Evolutionary conservation across 1,140 invertebrate genomes (phyloP).

Genomic region (Zaprionus ornatus): DNA sequence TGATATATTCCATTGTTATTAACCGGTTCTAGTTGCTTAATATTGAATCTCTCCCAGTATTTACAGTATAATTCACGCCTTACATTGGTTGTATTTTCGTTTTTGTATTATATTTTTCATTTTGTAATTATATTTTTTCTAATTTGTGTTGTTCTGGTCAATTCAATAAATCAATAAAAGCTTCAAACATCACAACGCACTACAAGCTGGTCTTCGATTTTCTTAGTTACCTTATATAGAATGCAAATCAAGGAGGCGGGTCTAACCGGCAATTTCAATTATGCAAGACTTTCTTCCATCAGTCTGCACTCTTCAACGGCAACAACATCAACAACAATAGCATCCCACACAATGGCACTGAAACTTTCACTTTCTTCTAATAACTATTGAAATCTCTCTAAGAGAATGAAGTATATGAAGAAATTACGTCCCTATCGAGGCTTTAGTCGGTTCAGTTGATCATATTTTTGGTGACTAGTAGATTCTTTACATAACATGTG

Average conservation of each 20-base stretch:
- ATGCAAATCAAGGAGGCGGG: neutral
- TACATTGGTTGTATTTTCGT: conserved; percentile 3
- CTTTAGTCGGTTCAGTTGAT: too few relatives aligned
- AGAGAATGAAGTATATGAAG: too few relatives aligned
- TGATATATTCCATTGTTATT: conserved; percentile 4
- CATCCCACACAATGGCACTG: neutral
- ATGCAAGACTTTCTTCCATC: conserved; percentile 16
- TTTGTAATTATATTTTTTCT: neutral
- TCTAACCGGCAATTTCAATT: conserved; percentile 2
- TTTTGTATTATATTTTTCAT: neutral
- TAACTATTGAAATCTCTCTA: neutral
- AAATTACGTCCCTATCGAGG: too few relatives aligned
- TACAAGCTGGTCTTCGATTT: neutral
- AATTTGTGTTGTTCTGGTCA: conserved; percentile 25
- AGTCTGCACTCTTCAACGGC: conserved; percentile 11
- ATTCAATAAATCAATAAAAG: conserved; percentile 17
- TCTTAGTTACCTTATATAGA: neutral
- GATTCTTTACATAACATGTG: too few relatives aligned
- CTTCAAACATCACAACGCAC: conserved; percentile 3
- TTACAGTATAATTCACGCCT: conserved; percentile 30
- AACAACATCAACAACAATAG: neutral
- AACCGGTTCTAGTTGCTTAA: conserved; percentile 43
- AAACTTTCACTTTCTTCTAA: conserved; percentile 26
- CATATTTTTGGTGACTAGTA: too few relatives aligned
- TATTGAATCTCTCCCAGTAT: conserved; percentile 27